Evolutionary conservation across 2,113 vertebrate species (phyloP), one percentile per base, ranked within the genome.

Genomic region (Machaerirhynchus nigripectus): DNA sequence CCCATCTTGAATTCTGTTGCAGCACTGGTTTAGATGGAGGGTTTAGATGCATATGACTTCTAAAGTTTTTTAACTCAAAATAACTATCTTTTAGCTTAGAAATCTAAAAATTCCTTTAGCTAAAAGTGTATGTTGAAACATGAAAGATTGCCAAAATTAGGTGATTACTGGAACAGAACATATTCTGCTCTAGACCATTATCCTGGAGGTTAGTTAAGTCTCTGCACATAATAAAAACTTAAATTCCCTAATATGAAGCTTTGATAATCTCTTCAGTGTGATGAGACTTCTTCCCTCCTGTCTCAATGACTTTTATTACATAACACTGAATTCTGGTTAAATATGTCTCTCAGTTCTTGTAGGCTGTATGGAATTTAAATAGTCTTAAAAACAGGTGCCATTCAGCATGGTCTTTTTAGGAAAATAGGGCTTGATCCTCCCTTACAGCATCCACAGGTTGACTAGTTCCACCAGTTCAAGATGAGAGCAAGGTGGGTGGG

Each of bases 251-350:
- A 35, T 74, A 42, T 28, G 35, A 79, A 83, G 24, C 46, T 88
- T 67, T 78, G 44, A 81, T 78, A 75, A 89, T 81, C 26, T 13
- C n/a, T 69, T 82, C 39, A 65, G 13, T 30, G 10, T 77, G 37
- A 76, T 53, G 46, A 53, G 30, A 46, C 7, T 47, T 87, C 44
- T 16, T 2, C 3, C 11, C n/a, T 91, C 47, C 61, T 57, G 67
- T 52, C 46, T 68, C 37, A 10, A 15, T 77, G 13, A 50, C 13
- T 85, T 87, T 28, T 65, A 40, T 90, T 91, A 28, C 17, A 19
- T 74, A 94, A 88, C 52, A 52, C 21, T 86, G 50, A 90, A 73
- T 88, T 83, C 35, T 85, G 18, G 44, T 96, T 80, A 91, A 94
- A 80, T 88, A 23, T 68, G 50, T 83, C 35, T 69, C 35, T 44